phyloP scores from a whole-genome alignment of 2,113 vertebrate genomes.

The Marmota flaviventris region DNA sequence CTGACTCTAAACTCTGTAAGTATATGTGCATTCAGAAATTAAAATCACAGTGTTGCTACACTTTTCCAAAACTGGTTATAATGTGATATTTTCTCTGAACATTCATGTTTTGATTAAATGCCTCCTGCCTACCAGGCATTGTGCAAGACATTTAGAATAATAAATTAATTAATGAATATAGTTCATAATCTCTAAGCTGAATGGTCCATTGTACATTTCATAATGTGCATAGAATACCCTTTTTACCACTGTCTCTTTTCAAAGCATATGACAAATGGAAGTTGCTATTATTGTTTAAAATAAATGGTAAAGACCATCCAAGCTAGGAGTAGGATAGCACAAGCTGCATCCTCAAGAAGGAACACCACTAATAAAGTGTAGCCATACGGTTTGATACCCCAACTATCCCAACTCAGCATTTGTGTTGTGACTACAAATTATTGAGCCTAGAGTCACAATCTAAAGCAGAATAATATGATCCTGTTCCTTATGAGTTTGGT shows the following conservation, averaged over 20 bases:
- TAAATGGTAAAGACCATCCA: background rate
- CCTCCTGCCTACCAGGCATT: background rate
- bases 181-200: background rate
- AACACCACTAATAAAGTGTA: background rate
- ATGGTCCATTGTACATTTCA: background rate
- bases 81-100: background rate
- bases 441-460: background rate
- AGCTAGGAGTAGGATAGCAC: background rate
- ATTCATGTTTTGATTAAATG: background rate
- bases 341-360: background rate
- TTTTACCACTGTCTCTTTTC: background rate
- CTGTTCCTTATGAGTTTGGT: background rate
- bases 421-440: background rate
- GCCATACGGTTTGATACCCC: background rate
- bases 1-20: background rate
- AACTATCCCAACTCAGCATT: background rate
- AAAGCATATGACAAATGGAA: background rate
- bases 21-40: constrained; percentile 30
- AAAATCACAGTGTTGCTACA: background rate
- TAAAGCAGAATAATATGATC: background rate
- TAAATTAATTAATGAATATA: background rate
- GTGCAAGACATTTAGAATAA: background rate
- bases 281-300: background rate
- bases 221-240: background rate
- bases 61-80: constrained; percentile 20